Evolutionary conservation across 1,140 invertebrate genomes (phyloP).

Genomic region (Brachionus paranguensis): DNA sequence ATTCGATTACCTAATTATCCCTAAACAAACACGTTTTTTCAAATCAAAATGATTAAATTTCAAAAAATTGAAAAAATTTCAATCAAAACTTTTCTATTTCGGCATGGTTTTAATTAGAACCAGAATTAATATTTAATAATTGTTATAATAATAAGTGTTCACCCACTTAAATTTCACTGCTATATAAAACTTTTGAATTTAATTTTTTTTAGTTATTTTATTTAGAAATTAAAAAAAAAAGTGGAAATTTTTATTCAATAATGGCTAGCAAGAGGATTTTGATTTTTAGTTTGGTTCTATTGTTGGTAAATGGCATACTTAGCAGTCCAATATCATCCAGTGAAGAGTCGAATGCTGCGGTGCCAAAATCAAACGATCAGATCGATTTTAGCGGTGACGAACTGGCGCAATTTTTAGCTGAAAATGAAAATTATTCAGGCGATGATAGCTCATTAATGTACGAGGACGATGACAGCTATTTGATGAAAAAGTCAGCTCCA

Average conservation of each 20-base stretch:
- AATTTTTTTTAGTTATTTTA: neutral
- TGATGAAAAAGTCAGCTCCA: constrained; percentile 14
- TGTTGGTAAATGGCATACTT: neutral
- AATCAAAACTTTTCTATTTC: neutral
- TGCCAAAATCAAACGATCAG: neutral
- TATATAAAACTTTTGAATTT: neutral
- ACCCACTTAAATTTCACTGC: neutral
- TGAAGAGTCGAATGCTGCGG: neutral
- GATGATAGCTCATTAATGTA: neutral
- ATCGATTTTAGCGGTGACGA: neutral
- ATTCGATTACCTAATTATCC: neutral
- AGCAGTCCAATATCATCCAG: neutral
- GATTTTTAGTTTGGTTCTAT: neutral
- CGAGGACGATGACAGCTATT: neutral
- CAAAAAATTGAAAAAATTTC: neutral
- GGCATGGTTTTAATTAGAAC: neutral
- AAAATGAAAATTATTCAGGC: neutral
- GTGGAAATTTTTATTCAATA: neutral
- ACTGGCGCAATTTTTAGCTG: neutral
- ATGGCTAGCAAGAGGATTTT: neutral
- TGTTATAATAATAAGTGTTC: neutral
- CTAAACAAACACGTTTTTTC: neutral
- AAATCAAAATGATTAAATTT: neutral
- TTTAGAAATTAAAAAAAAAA: neutral
- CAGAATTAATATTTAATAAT: neutral